phyloP scores from a whole-genome alignment of 2,113 vertebrate genomes.

The Barbus barbus region DNA sequence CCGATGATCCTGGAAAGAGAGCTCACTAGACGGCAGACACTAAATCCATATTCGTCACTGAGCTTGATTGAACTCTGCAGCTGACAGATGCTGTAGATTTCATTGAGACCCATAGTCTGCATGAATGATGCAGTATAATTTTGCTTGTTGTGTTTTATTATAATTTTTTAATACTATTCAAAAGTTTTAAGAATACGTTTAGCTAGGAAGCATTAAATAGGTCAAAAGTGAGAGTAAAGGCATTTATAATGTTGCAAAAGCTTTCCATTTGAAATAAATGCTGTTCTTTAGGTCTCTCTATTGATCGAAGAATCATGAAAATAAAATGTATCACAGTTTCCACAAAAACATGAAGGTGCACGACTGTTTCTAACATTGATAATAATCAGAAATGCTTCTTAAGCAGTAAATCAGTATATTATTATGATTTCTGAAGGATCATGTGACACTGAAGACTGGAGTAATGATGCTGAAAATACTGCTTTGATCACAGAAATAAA shows the following conservation, averaged over 20 bases:
- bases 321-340: background rate
- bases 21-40: conserved; percentile 20
- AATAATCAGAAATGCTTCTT: too few relatives aligned
- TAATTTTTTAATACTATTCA: background rate
- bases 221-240: background rate
- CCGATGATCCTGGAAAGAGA: conserved; percentile 15
- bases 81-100: conserved; percentile 22
- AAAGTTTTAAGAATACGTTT: background rate
- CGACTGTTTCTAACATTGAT: background rate
- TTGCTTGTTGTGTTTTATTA: conserved; percentile 64
- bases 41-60: conserved; percentile 28
- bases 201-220: background rate
- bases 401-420: too few relatives aligned
- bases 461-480: too few relatives aligned
- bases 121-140: too few relatives aligned
- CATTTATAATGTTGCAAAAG: background rate
- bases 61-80: conserved; percentile 20
- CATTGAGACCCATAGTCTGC: background rate
- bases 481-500: too few relatives aligned
- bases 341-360: background rate
- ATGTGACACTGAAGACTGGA: too few relatives aligned
- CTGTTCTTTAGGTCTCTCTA: background rate
- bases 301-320: background rate
- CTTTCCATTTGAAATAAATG: background rate
- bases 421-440: too few relatives aligned